Evolutionary conservation across 2,113 vertebrate genomes (phyloP).

Genomic region (Dicrurus megarhynchus): DNA sequence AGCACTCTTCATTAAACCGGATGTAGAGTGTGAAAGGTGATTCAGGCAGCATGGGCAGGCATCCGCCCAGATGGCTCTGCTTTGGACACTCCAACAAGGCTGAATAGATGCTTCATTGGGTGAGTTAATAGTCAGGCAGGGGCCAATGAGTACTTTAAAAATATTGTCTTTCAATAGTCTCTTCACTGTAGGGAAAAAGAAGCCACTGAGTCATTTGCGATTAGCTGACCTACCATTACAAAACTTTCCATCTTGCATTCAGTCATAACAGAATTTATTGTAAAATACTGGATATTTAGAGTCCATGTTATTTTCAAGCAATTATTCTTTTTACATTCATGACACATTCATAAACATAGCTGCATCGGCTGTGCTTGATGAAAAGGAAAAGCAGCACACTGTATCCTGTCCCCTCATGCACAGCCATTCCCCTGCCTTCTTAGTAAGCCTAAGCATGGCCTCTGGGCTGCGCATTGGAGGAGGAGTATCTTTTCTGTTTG

Average conservation of each 20-base stretch:
- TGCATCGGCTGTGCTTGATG: slow-evolving; percentile 13
- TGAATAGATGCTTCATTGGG: slow-evolving; percentile 82
- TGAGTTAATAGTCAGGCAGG: slow-evolving; percentile 66
- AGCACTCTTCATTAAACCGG: slow-evolving; percentile 79
- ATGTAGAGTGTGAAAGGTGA: slow-evolving; percentile 87
- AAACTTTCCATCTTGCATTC: slow-evolving; percentile 85
- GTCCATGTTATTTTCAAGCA: slow-evolving; percentile 74
- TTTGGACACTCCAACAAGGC: slow-evolving; percentile 71
- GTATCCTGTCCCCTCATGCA: not conserved
- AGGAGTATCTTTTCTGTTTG: not conserved
- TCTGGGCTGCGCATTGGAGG: not conserved
- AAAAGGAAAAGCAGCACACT: slow-evolving; percentile 61
- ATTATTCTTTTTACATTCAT: slow-evolving; percentile 74
- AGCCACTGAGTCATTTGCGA: slow-evolving; percentile 87
- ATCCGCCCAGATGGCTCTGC: slow-evolving; percentile 77
- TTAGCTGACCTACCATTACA: slow-evolving; percentile 88
- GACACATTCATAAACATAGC: slow-evolving; percentile 77
- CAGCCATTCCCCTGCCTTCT: not conserved
- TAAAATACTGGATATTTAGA: slow-evolving; percentile 87
- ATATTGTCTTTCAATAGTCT: slow-evolving; percentile 92
- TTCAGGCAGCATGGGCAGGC: slow-evolving; percentile 75
- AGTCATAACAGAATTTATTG: slow-evolving; percentile 91
- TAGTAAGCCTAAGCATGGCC: not conserved
- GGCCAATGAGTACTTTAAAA: slow-evolving; percentile 81
- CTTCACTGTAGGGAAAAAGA: slow-evolving; percentile 87